A percentile compares a stretch with the other conserved stretches of the same genome.
Conservation (phyloP, 2,113 vertebrate species). For the Gymnocephalus cernua region DNA sequence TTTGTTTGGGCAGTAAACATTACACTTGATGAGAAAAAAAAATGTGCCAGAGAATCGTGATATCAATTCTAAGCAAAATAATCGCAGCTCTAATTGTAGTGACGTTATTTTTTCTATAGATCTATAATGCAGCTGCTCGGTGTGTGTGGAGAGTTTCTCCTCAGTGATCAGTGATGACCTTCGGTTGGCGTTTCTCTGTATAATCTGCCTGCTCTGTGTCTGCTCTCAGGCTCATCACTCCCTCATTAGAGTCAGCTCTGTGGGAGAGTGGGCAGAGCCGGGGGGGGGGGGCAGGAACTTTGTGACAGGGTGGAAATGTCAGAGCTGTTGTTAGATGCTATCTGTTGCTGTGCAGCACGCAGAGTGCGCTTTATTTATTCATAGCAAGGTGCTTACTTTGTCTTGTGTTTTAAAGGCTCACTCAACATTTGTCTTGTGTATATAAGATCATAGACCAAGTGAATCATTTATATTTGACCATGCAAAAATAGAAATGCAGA, state of each 20-base stretch:
- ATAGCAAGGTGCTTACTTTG: conserved; percentile 6
- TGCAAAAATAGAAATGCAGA: background rate
- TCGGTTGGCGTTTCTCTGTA: conserved; percentile 5
- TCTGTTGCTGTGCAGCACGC: conserved; percentile 30
- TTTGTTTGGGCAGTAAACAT: no score
- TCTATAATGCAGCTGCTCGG: background rate
- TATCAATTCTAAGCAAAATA: no score
- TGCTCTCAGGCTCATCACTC: conserved; percentile 34
- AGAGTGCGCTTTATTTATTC: conserved; percentile 55
- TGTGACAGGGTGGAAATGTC: conserved; percentile 67
- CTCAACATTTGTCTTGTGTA: background rate
- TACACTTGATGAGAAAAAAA: no score
- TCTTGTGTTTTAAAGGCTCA: background rate
- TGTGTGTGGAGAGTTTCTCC: background rate
- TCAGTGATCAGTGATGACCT: conserved; percentile 20
- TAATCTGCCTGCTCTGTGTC: conserved; percentile 39
- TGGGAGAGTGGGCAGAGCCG: conserved; percentile 34
- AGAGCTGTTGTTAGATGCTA: conserved; percentile 30
- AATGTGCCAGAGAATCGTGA: no score
- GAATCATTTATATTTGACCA: background rate
- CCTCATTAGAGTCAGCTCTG: conserved; percentile 55
- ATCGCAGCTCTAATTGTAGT: background rate
- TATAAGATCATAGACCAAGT: background rate
- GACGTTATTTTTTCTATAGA: background rate
- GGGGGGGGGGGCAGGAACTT: conserved; percentile 41